Conservation (phyloP, 2,888 invertebrate genomes). For the Pasiphila rectangulata region DNA sequence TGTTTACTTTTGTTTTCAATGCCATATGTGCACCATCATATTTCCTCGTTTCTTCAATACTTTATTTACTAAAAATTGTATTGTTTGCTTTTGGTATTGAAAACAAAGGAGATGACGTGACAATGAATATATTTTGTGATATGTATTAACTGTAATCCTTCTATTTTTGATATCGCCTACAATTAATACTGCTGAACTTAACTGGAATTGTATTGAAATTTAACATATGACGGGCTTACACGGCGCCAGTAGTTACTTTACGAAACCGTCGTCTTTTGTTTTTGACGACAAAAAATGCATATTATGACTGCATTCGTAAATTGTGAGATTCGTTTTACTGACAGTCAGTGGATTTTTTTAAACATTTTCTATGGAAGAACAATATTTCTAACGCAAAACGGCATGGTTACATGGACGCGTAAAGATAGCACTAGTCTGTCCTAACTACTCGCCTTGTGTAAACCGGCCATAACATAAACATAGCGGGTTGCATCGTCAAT, state of each 20-base stretch:
- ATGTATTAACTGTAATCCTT: constrained; percentile 76
- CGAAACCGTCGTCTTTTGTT: no score
- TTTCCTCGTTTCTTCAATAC: not conserved
- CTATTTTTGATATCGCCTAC: constrained; percentile 80
- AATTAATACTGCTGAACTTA: constrained; percentile 64
- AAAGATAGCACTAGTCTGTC: no score
- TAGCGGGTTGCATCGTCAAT: constrained; percentile 50
- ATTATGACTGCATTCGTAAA: no score
- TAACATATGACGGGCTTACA: constrained; percentile 21
- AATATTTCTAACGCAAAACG: no score
- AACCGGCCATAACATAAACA: constrained; percentile 37
- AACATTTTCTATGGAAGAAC: constrained; percentile 20
- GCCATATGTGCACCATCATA: constrained; percentile 41
- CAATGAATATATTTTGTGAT: constrained; percentile 81
- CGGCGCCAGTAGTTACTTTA: not conserved
- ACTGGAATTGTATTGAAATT: constrained; percentile 65
- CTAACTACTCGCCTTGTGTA: constrained; percentile 13
- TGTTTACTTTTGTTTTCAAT: constrained; percentile 70
- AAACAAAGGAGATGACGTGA: constrained; percentile 64
- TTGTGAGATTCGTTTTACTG: no score
- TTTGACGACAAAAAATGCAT: no score
- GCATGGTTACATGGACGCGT: no score
- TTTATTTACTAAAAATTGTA: not conserved
- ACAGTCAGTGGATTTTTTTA: not conserved
- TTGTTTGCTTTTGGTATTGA: constrained; percentile 56